Evolutionary conservation across 2,797 vertebrate species (phyloP).

Genomic region (Coracias cyanogaster): DNA sequence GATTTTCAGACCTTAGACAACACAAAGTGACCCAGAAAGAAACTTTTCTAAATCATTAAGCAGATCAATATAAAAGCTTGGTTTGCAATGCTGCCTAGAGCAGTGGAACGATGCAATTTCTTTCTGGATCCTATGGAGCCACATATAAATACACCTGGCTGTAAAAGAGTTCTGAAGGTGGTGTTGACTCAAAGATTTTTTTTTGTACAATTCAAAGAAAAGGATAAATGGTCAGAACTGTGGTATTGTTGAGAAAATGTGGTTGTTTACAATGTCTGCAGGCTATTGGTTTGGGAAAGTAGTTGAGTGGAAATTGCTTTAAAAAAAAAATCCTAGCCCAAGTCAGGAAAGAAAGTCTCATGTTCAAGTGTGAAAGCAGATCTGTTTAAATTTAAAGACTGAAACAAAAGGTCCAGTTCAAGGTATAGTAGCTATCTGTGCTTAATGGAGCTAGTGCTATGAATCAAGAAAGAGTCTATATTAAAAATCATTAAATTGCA

Average conservation of each 20-base stretch:
- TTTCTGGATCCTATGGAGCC: not conserved
- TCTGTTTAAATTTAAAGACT: constrained; percentile 28
- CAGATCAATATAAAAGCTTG: not conserved
- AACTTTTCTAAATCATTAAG: not conserved
- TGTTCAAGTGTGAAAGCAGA: constrained; percentile 21
- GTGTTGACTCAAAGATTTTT: not conserved
- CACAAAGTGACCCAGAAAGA: not conserved
- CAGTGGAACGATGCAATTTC: not conserved
- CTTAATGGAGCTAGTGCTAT: not conserved
- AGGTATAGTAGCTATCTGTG: not conserved
- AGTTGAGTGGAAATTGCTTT: not conserved
- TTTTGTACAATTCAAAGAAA: constrained; percentile 8
- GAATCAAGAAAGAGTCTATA: not conserved
- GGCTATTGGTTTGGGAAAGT: not conserved
- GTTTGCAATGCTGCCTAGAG: not conserved
- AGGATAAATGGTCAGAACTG: not conserved
- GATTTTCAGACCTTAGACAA: not conserved
- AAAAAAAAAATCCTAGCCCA: not conserved
- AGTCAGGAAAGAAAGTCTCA: constrained; percentile 21
- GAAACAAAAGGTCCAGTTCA: not conserved
- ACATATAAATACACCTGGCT: not conserved
- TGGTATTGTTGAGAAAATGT: not conserved
- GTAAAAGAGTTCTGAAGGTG: not conserved
- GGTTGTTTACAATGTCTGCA: constrained; percentile 10
- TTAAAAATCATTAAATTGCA: not conserved